Evolutionary conservation across 1,140 invertebrate genomes (phyloP), one percentile per base, ranked within the genome.

Genomic region (Macrotrachela quadricornifera): DNA sequence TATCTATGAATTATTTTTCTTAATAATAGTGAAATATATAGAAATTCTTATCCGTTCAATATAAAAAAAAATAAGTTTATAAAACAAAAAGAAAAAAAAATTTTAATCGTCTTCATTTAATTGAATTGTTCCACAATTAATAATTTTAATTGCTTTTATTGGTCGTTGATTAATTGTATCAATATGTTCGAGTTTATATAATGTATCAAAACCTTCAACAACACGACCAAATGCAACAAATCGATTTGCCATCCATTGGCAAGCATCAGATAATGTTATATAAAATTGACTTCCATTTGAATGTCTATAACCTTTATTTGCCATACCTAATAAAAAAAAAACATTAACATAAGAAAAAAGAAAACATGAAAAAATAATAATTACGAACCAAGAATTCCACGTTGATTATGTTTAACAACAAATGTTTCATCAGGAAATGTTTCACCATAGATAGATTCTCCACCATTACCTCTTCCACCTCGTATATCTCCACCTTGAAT

Each of bases 221-320:
- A 71, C 58, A 61, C 69, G 63, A 30, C 69, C 69, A 63, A 71
- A 71, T 45, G 66, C 67, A 30, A 71, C 69, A 60, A 66, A 71
- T 64, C 65, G 68, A 13, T 62, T 65, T 59, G 71, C 60, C 68
- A 71, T 69, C 67, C 67, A 71, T 9, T 56, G 48, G 1, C 61
- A 56, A 36, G 63, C 61, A 42, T 64, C 59, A 2, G 21, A 30
- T 41, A 71, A 56, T 41, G 67, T 69, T 21, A 70, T 68, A 59
- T 66, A 71, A 58, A 70, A 70, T 57, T 71, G 69, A 17, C 67
- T 69, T 15, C 59, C 62, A 56, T 71, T 71, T 46, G 67, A 67
- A 55, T 65, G 64, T 15, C 66, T 55, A 30, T 30, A 30, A 13
- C 66, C 69, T 57, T 65, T 64, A 59, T 69, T 71, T 12, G 66